Percentiles rank a stretch among this genome's conserved stretches.
phyloP scores from a whole-genome alignment of 2,797 vertebrate species.

The Alectoris magna region DNA sequence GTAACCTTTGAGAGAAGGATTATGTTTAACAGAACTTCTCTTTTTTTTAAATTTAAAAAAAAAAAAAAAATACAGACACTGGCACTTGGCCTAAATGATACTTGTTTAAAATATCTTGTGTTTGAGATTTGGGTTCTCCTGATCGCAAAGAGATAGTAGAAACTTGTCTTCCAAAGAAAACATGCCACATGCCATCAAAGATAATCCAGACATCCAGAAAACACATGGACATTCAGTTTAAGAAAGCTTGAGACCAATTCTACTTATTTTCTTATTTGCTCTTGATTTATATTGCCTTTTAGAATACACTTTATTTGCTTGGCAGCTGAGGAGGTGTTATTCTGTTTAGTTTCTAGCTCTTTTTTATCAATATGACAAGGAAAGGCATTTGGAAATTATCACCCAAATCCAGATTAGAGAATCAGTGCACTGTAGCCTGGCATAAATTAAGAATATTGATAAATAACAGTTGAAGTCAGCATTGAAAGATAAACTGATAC shows the following conservation, averaged over 20 bases:
- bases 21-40: neutral
- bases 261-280: neutral
- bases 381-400: neutral
- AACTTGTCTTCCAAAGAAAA: neutral
- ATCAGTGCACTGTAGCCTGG: neutral
- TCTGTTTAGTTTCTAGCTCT: neutral
- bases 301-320: neutral
- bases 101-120: neutral
- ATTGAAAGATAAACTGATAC: neutral
- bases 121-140: neutral
- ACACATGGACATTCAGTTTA: neutral
- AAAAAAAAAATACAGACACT: neutral
- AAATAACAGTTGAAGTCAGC: neutral
- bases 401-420: neutral
- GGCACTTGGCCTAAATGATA: neutral
- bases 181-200: neutral
- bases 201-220: conserved; percentile 16
- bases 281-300: neutral
- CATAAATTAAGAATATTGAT: neutral
- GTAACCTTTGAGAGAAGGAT: neutral
- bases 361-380: neutral
- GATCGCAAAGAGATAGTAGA: neutral
- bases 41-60: neutral
- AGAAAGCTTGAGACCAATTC: neutral
- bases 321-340: neutral